Conservation (phyloP, 2,888 invertebrate genomes). For the Lasioglossum pauxillum region DNA sequence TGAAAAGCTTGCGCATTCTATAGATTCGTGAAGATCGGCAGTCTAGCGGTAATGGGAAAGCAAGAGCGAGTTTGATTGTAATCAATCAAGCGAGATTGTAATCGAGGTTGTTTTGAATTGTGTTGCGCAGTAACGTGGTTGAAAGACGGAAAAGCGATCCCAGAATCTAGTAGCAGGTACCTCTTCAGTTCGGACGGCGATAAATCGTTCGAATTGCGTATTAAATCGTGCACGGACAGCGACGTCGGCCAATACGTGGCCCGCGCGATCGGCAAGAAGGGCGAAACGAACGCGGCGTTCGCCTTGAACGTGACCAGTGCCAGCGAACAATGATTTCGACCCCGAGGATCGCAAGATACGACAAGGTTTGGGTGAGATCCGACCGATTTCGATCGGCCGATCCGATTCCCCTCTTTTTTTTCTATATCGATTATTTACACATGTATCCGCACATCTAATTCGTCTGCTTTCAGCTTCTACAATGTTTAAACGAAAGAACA, state of each 20-base stretch:
- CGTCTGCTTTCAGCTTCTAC: slow-evolving; percentile 48
- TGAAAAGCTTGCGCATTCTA: not conserved
- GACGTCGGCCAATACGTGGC: slow-evolving; percentile 96
- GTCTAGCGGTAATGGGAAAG: not conserved
- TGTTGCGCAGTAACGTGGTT: slow-evolving; percentile 89
- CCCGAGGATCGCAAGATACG: slow-evolving; percentile 36
- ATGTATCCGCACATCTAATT: slow-evolving; percentile 1
- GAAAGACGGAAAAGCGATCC: slow-evolving; percentile 96
- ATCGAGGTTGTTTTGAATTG: not conserved
- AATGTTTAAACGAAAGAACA: slow-evolving; percentile 39
- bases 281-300: slow-evolving; percentile 93
- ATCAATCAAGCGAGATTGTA: not conserved
- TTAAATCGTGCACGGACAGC: slow-evolving; percentile 89
- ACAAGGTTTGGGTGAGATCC: slow-evolving; percentile 46
- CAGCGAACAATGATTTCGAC: slow-evolving; percentile 84
- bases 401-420: not conserved
- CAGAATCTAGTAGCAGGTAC: slow-evolving; percentile 91
- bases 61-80: not conserved
- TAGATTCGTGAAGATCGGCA: not conserved
- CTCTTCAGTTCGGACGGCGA: slow-evolving; percentile 93
- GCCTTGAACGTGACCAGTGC: slow-evolving; percentile 91
- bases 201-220: slow-evolving; percentile 91
- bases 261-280: slow-evolving; percentile 93
- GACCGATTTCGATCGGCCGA: slow-evolving; percentile 11
- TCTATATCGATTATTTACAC: not conserved